Base-by-base conservation (phyloP, 2,888 invertebrate genomes). In the Gryllus longicercus region DNA sequence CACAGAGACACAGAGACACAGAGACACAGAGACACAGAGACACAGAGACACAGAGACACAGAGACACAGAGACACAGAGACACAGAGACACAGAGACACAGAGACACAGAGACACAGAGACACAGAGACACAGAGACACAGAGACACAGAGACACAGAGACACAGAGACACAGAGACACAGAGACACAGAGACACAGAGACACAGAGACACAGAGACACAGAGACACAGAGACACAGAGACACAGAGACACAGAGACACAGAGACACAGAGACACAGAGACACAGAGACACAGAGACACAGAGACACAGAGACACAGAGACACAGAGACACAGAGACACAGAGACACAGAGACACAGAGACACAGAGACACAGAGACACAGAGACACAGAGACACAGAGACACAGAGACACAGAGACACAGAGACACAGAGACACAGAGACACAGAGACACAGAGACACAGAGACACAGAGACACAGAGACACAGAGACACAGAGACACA, bases 241-340 rank as follows among this genome's bases (percentile, higher is more conserved):
- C 8, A 76, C 25, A 76, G 25, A 76, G 76, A 76, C 11, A 25
- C 25, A 76, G 78, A 78, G 2, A 74, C 4, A 74, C 50, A 51
- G 78, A 51, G 51, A 51, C 3, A 3, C 2, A 51, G 11, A 51
- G 51, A 51, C 51, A 51, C 11, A 51, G 25, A 76, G 76, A 76
- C 11, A 76, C 25, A 76, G 25, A 76, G 76, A 76, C 38, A 76
- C 11, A 76, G 76, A 76, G 76, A 76, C 25, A 76, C 25, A 76
- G 11, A 76, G 76, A 76, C 38, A 76, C 25, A 76, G 49, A 76
- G 38, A 76, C 11, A 76, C 25, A 76, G 11, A 76, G 76, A 76
- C 38, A 76, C 11, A 76, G 25, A 76, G 76, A 76, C 25, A 76
- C 25, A 76, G 11, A 76, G 76, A 25, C 21, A 76, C 25, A 38